A percentile compares a stretch with the other conserved stretches of the same genome.
These are phyloP conservation scores for Beroe ovata DNA, from an alignment of 37 sponge, comb jelly and placozoan genomes.

Conservation along the genomic window DNA sequence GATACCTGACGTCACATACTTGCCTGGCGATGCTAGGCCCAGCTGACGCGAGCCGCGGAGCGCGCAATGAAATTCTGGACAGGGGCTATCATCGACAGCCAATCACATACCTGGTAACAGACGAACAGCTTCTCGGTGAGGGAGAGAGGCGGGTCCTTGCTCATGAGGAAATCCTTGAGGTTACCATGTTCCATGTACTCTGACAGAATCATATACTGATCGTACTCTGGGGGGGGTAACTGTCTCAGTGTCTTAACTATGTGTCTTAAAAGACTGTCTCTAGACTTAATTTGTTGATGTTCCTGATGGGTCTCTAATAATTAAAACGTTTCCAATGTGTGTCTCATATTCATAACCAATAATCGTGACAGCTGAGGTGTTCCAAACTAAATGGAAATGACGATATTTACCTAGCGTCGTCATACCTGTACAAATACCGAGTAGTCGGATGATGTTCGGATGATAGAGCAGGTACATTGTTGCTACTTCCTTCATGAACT, in stretches of 20 bases:
- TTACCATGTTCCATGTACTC: neutral
- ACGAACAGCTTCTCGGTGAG: neutral
- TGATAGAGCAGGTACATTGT: conserved; percentile 88
- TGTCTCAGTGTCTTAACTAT: too few relatives aligned
- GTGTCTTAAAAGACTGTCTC: too few relatives aligned
- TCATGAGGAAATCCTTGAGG: conserved; percentile 10
- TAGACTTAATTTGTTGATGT: too few relatives aligned
- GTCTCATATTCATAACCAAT: neutral
- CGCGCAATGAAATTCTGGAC: too few relatives aligned
- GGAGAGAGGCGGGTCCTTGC: neutral
- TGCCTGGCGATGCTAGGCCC: too few relatives aligned
- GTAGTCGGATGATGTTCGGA: conserved; percentile 87
- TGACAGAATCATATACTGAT: neutral
- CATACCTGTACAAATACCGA: conserved; percentile 68
- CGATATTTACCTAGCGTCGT: too few relatives aligned
- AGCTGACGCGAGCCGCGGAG: too few relatives aligned
- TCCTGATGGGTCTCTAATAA: neutral
- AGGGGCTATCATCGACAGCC: too few relatives aligned
- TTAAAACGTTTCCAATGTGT: neutral
- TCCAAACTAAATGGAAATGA: too few relatives aligned
- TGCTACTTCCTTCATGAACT: conserved; percentile 88
- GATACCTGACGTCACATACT: too few relatives aligned
- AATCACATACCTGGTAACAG: conserved; percentile 1
- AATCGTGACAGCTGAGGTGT: too few relatives aligned
- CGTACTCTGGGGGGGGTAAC: neutral